Base-by-base conservation (phyloP, 2,797 vertebrate species). In the Pitangus sulphuratus region DNA sequence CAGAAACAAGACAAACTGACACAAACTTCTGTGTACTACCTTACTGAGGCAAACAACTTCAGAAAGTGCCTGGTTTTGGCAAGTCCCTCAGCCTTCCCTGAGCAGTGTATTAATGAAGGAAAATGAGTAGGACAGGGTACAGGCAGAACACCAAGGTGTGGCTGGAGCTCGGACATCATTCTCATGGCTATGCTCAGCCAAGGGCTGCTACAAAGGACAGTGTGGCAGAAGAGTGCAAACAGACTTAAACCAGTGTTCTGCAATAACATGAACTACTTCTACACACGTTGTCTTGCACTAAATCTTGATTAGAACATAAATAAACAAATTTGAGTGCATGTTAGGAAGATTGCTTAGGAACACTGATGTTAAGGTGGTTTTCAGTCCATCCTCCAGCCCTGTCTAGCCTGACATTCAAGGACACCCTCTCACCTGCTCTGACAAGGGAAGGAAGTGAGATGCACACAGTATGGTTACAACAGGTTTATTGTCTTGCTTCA, bases 181-280 rank as follows among this genome's bases (percentile, higher is more conserved):
- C 35, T 40, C 4, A 0, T 35, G 9, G 12, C 51, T 79, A 0
- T 4, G 37, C 31, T 66, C 57, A 37, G 42, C 40, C 37, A 51
- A 74, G n/a, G 39, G 21, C 47, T 80, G 24, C 39, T 58, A 6
- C 35, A 51, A 37, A 70, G 39, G 19, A 24, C 54, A 15, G 0
- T 0, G 1, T 1, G 1, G 30, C 42, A 39, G 39, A 31, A 78
- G 57, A 64, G 4, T 3, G 4, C 12, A 19, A 78, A 48, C 19
- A 57, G 65, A 25, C n/a, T 85, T 54, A 64, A 57, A 10, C 5
- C 37, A 35, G 25, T 15, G 26, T 16, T 37, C 48, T 48, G 30
- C 33, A 53, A 8, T 35, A 89, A 53, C 48, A 57, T 1, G 8
- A 89, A 25, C 20, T 71, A 35, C 37, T 78, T 82, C 50, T 47